Conservation (phyloP, 2,113 vertebrate genomes). For the Indicator indicator region DNA sequence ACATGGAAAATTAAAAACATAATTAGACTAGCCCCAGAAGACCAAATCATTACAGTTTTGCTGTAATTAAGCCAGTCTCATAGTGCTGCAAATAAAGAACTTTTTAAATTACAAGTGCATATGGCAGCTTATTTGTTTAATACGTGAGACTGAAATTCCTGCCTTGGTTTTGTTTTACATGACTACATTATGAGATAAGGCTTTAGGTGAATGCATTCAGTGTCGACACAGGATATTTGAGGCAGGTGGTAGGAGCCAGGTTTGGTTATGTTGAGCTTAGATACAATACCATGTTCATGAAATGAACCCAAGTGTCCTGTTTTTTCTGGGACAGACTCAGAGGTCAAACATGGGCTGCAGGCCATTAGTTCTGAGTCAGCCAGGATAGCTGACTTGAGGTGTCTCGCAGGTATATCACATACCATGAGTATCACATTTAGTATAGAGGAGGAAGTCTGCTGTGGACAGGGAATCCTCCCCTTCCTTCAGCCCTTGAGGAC, state of each 20-base stretch:
- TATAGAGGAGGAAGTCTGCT: no score
- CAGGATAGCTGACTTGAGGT: no score
- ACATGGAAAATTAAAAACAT: background rate
- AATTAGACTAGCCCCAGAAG: background rate
- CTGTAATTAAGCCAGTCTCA: background rate
- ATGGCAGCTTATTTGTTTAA: background rate
- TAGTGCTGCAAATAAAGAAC: background rate
- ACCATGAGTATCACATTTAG: no score
- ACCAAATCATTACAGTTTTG: background rate
- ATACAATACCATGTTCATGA: background rate
- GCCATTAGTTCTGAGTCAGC: no score
- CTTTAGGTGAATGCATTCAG: background rate
- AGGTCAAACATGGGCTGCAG: no score
- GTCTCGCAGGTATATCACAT: no score
- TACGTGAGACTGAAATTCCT: background rate
- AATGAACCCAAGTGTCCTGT: background rate
- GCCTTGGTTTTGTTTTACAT: background rate
- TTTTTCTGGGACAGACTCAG: no score
- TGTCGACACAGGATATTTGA: background rate
- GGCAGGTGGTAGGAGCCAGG: background rate
- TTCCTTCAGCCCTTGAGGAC: no score
- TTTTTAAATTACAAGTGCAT: background rate
- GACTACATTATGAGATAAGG: background rate
- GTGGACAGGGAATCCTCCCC: no score
- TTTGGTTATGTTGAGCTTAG: background rate